Conservation (phyloP, 2,888 invertebrate genomes). For the Heliconius cydno region DNA sequence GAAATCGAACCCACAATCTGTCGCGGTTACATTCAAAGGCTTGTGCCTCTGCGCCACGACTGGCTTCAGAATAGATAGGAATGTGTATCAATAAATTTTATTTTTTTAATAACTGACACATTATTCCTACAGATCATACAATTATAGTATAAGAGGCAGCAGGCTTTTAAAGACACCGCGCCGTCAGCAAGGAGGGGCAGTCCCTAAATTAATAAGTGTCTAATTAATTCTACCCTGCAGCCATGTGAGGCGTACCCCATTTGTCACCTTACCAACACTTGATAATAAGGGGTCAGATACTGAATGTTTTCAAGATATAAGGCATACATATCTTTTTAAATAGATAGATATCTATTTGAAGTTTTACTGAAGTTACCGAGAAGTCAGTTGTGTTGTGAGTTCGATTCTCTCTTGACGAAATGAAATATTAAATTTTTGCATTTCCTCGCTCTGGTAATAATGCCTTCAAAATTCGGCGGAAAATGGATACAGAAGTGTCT, state of each 20-base stretch:
- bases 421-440: too few relatives aligned
- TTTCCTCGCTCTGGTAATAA: too few relatives aligned
- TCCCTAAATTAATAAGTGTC: constrained; percentile 74
- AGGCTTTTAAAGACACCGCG: constrained; percentile 40
- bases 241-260: constrained; percentile 68
- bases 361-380: neutral
- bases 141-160: constrained; percentile 31
- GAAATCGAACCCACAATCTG: too few relatives aligned
- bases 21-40: too few relatives aligned
- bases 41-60: too few relatives aligned
- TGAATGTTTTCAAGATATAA: constrained; percentile 6
- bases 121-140: constrained; percentile 19
- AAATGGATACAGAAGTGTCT: too few relatives aligned
- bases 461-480: too few relatives aligned
- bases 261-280: constrained; percentile 67
- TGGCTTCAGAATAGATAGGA: neutral
- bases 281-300: constrained; percentile 60
- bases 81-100: constrained; percentile 7
- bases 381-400: too few relatives aligned
- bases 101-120: constrained; percentile 2
- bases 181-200: constrained; percentile 60
- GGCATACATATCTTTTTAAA: neutral
- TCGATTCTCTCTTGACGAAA: too few relatives aligned
- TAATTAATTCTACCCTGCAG: constrained; percentile 70
- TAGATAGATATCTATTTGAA: neutral